phyloP scores from a whole-genome alignment of 2,113 vertebrate species.

The Urocynchramus pylzowi region DNA sequence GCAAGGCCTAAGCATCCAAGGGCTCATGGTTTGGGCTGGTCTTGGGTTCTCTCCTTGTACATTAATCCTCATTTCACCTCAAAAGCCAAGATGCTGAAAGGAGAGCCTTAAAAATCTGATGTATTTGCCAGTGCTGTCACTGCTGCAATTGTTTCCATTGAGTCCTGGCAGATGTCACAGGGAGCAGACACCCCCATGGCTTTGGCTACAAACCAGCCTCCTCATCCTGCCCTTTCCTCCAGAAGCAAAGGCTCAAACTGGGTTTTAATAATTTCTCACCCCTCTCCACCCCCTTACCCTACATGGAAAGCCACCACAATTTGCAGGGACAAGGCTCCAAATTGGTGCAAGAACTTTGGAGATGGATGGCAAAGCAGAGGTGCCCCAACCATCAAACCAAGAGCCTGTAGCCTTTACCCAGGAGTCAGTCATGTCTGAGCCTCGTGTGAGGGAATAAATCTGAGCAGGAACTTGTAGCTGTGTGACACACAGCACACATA shows the following conservation, averaged over 20 bases:
- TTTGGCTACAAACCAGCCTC: neutral
- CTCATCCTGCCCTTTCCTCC: neutral
- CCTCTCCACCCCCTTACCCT: neutral
- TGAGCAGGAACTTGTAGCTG: neutral
- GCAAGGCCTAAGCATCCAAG: fast-evolving
- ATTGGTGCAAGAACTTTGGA: neutral
- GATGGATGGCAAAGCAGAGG: neutral
- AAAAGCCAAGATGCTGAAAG: neutral
- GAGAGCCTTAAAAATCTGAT: neutral
- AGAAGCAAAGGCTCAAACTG: neutral
- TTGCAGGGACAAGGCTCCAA: neutral
- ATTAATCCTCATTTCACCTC: neutral
- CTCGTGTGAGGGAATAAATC: neutral
- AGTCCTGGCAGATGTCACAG: neutral
- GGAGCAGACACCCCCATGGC: neutral
- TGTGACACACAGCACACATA: neutral
- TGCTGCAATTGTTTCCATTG: neutral
- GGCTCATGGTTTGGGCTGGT: neutral
- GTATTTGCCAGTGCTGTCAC: neutral
- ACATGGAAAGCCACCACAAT: neutral
- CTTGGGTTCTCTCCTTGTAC: neutral
- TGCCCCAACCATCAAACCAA: neutral
- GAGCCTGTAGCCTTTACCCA: neutral
- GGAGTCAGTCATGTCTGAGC: neutral
- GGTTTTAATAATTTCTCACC: neutral